phyloP scores from a whole-genome alignment of 2,888 invertebrate genomes.

The Beris chalybata region DNA sequence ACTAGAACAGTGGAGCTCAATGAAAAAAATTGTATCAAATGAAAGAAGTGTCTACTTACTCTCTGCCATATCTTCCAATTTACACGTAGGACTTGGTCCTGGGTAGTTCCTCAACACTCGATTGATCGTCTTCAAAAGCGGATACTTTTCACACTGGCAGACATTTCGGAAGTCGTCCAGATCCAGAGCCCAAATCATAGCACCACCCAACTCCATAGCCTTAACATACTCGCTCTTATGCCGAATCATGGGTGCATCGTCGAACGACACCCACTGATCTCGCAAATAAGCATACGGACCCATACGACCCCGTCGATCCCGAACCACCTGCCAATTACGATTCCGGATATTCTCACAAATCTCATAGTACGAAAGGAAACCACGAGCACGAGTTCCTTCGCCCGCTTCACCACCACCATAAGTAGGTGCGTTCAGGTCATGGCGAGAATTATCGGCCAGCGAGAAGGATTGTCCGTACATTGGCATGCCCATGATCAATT shows the following conservation, averaged over 20 bases:
- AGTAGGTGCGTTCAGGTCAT: constrained; percentile 74
- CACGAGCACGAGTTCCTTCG: constrained; percentile 82
- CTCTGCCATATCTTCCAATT: constrained; percentile 56
- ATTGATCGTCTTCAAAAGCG: constrained; percentile 78
- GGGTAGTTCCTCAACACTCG: constrained; percentile 72
- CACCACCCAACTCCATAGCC: constrained; percentile 78
- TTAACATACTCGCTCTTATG: constrained; percentile 82
- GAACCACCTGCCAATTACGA: constrained; percentile 75
- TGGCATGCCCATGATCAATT: constrained; percentile 84
- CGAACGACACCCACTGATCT: constrained; percentile 94
- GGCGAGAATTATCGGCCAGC: constrained; percentile 65
- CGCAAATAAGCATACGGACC: constrained; percentile 83
- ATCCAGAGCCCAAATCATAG: constrained; percentile 89
- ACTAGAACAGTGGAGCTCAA: constrained; percentile 13
- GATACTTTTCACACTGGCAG: constrained; percentile 81
- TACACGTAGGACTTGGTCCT: constrained; percentile 66
- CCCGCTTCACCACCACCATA: constrained; percentile 89
- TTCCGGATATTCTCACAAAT: constrained; percentile 78
- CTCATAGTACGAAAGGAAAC: constrained; percentile 88
- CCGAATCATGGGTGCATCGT: constrained; percentile 80
- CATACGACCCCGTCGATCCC: constrained; percentile 78
- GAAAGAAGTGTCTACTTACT: constrained; percentile 44
- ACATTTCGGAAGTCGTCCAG: constrained; percentile 82
- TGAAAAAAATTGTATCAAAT: not conserved
- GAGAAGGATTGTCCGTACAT: constrained; percentile 90